phyloP scores from a whole-genome alignment of 2,888 invertebrate genomes.

The Apotomis turbidana region DNA sequence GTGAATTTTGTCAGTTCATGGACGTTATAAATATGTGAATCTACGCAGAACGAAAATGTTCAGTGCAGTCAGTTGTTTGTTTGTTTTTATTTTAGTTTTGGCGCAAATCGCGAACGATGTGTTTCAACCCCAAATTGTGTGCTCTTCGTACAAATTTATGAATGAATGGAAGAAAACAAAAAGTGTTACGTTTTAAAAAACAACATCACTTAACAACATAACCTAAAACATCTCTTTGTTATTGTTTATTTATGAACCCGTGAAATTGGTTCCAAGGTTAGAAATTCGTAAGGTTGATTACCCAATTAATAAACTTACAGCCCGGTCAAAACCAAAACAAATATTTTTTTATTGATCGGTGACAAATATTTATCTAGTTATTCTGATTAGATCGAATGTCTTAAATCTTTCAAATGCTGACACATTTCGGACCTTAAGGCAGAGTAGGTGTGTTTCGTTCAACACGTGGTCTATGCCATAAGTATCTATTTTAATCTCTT shows the following conservation, averaged over 20 bases:
- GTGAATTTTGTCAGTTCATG: constrained; percentile 60
- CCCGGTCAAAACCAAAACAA: not conserved
- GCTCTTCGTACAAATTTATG: constrained; percentile 60
- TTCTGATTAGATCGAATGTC: not conserved
- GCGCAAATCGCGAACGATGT: constrained; percentile 71
- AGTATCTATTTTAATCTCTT: constrained; percentile 40
- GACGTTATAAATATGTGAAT: constrained; percentile 57
- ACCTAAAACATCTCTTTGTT: not conserved
- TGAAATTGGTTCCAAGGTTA: constrained; percentile 6
- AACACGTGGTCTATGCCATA: constrained; percentile 35
- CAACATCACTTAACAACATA: too few species aligned
- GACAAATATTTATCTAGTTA: constrained; percentile 15
- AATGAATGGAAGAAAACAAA: constrained; percentile 45
- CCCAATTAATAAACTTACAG: not conserved
- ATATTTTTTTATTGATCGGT: not conserved
- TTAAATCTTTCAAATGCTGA: constrained; percentile 13
- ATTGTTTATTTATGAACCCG: constrained; percentile 23
- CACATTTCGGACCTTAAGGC: constrained; percentile 10
- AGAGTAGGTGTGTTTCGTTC: constrained; percentile 23
- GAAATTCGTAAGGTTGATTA: not conserved
- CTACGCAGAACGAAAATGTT: constrained; percentile 56
- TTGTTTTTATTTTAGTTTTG: constrained; percentile 78
- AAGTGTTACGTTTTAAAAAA: too few species aligned
- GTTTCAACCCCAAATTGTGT: constrained; percentile 64
- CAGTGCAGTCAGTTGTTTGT: constrained; percentile 64